Base-by-base conservation (phyloP, 2,797 vertebrate genomes). In the Smutsia temminckii region DNA sequence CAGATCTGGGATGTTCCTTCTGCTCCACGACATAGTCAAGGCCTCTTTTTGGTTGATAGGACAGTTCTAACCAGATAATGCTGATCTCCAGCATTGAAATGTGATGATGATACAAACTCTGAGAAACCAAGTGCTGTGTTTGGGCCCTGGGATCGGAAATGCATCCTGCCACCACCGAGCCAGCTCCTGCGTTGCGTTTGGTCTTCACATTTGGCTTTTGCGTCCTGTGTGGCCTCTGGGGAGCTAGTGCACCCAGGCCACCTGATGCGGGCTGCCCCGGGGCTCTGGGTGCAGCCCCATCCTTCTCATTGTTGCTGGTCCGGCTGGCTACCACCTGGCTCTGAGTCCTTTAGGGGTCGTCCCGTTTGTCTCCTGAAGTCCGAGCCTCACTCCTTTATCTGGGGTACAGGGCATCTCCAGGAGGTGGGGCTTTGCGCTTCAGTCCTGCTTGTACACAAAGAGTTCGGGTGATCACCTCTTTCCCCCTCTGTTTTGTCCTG, bases 81-180 rank as follows among this genome's bases (percentile, higher is more conserved):
- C 2, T 27, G 12, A 51, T 18, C 1, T 6, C 9, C 34, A 5
- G 72, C 29, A 40, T n/a, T 49, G 13, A 23, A 18, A n/a, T 17
- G 18, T 34, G 3, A 16, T 2, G 12, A 57, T 1, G 59, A 49
- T 1, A 18, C 1, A 4, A 49, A 14, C 6, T n/a, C 29, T 6
- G 32, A 64, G 66, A 74, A 81, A 18, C 25, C 37, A 25, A 0
- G 23, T 3, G 6, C 8, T 8, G 8, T 5, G 20, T 11, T 37
- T 40, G 29, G 37, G 69, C 34, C 72, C 14, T 0, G n/a, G 27
- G 42, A 40, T 8, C 5, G 27, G 55, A 53, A 16, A 34, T 6
- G 3, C 21, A 4, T 14, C 27, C n/a, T 4, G 6, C 53, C 0
- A 0, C 8, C 1, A 0, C 8, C 1, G 5, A 21, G 2, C 51